phyloP scores from a whole-genome alignment of 2,113 vertebrate species.

The Vidua chalybeata region DNA sequence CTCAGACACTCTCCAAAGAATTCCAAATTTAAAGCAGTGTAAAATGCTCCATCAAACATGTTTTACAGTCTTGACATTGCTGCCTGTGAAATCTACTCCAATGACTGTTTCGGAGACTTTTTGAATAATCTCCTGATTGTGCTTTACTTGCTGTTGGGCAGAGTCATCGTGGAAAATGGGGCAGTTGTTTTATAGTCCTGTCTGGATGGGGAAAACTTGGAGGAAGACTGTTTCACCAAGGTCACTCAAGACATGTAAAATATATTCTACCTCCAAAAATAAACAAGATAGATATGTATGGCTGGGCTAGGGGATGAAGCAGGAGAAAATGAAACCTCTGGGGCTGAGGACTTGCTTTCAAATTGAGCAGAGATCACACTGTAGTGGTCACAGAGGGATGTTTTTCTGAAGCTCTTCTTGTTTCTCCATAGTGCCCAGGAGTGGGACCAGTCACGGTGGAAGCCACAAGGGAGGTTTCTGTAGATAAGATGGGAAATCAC shows the following conservation, averaged over 20 bases:
- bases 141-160: slow-evolving; percentile 18
- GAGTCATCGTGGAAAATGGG: not conserved
- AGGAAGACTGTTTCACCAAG: slow-evolving; percentile 8
- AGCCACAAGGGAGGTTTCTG: not conserved
- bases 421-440: not conserved
- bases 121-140: slow-evolving; percentile 22
- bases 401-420: not conserved
- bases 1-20: slow-evolving; percentile 36
- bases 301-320: not conserved
- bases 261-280: not conserved
- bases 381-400: not conserved
- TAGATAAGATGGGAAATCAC: not conserved
- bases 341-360: not conserved
- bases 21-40: slow-evolving; percentile 46
- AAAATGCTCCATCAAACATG: slow-evolving; percentile 65
- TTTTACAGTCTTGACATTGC: slow-evolving; percentile 25
- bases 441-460: not conserved
- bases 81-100: slow-evolving; percentile 28
- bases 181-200: slow-evolving; percentile 28
- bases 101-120: slow-evolving; percentile 12
- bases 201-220: not conserved
- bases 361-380: not conserved
- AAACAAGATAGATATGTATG: not conserved
- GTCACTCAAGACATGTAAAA: not conserved
- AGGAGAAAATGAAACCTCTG: not conserved